Evolutionary conservation across 35 echinoderm and acorn worm species (phyloP).

Genomic region (Ophiothrix spiculata): DNA sequence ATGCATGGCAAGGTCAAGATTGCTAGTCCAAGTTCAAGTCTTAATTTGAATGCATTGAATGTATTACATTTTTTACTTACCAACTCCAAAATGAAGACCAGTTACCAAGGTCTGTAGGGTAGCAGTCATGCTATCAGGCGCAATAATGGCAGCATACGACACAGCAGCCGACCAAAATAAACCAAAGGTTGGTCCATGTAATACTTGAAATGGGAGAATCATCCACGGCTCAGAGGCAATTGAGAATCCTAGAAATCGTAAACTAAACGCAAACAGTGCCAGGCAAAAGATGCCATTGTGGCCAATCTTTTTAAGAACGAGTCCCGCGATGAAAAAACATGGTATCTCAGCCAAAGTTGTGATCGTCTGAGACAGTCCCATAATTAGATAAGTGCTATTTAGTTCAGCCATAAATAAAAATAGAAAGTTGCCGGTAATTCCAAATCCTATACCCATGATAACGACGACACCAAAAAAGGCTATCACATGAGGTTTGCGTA

Average conservation of each 20-base stretch:
- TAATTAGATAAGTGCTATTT: slow-evolving; percentile 52
- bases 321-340: slow-evolving; percentile 77
- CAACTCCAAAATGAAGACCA: slow-evolving; percentile 77
- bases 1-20: too few species aligned
- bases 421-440: slow-evolving; percentile 64
- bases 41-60: too few species aligned
- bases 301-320: slow-evolving; percentile 51
- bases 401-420: slow-evolving; percentile 84
- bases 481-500: slow-evolving; percentile 56
- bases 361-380: slow-evolving; percentile 78
- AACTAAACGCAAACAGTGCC: slow-evolving; percentile 59
- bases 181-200: slow-evolving; percentile 90
- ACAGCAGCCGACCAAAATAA: slow-evolving; percentile 78
- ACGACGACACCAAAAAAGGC: slow-evolving; percentile 56
- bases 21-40: too few species aligned
- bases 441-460: slow-evolving; percentile 85
- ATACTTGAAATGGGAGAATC: slow-evolving; percentile 83
- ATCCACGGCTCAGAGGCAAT: slow-evolving; percentile 67
- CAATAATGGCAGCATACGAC: slow-evolving; percentile 70
- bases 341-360: slow-evolving; percentile 71
- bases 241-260: slow-evolving; percentile 84
- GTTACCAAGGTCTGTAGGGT: slow-evolving; percentile 67
- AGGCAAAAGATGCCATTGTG: slow-evolving; percentile 67
- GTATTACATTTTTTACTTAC: too few species aligned
- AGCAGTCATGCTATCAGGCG: slow-evolving; percentile 80